These are phyloP conservation scores for Macrophya annulata DNA, from an alignment of 2,888 invertebrate genomes.

Conservation along the genomic window DNA sequence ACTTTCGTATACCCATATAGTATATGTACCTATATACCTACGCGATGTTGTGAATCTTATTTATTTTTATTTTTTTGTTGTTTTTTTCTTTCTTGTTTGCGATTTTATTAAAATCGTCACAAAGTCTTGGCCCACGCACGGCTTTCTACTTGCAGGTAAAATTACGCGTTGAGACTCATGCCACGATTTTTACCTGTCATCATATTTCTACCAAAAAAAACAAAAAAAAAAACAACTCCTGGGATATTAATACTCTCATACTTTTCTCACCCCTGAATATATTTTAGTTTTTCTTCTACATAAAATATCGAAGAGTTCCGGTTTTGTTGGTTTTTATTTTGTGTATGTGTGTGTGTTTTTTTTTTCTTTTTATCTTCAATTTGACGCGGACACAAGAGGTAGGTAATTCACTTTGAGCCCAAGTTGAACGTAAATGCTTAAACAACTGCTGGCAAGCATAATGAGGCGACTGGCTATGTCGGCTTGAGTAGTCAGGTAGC, in stretches of 20 bases:
- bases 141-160: conserved; percentile 13
- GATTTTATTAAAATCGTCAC: conserved; percentile 9
- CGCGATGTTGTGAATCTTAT: not conserved
- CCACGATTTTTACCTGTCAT: not conserved
- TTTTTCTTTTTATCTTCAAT: not conserved
- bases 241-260: not conserved
- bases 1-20: conserved; percentile 2
- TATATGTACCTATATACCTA: not conserved
- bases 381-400: conserved; percentile 17
- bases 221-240: not conserved
- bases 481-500: conserved; percentile 54
- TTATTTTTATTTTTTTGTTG: not conserved
- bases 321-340: not conserved
- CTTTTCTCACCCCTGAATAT: not conserved
- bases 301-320: not conserved
- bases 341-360: not conserved
- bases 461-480: conserved; percentile 53
- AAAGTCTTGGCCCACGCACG: conserved; percentile 10
- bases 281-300: not conserved
- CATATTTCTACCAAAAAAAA: not conserved
- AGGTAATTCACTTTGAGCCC: conserved; percentile 51
- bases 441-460: conserved; percentile 51
- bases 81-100: no score
- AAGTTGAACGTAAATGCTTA: conserved; percentile 50
- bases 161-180: not conserved